Evolutionary conservation across 2,888 invertebrate species (phyloP), one percentile per base, ranked within the genome.

Genomic region (Limnephilus lunatus): DNA sequence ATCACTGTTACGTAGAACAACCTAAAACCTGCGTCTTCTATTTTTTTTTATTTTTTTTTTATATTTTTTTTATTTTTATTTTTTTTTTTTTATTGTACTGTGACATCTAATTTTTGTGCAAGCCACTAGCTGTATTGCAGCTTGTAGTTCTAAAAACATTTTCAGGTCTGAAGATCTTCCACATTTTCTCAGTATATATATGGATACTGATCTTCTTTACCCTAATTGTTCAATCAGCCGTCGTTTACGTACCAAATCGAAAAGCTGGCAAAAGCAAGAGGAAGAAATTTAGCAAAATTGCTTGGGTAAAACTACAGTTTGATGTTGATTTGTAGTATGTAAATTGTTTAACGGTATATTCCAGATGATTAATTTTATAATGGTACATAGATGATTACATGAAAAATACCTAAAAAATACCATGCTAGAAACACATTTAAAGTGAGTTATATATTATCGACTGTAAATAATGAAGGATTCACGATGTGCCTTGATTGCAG

Each of bases 281-380:
- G 30, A 44, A 35, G 25, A n/a, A 30, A 15, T 86, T 44, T 30
- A 14, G 14, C 31, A 15, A 53, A 31, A 68, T 87, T 30, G 31
- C 68, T 87, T 87, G 87, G 87, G 87, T 87, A 87, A 87, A 53
- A n/a, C 25, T 85, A 81, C 25, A 85, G 12, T 32, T 35, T 32
- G 19, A 35, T 35, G 2, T 25, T 31, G 5, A 32, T 31, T 19
- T 19, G 12, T 32, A 32, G 2, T 12, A 2, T 35, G 19, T 53
- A 2, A 53, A 53, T 19, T 53, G 15, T 19, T 15, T 53, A 14
- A 19, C 53, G 5, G 48, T 48, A 39, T 5, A 39, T 39, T 11
- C 9, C 11, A 14, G 48, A 48, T 48, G 12, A 44, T 44, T 7
- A 44, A 12, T 44, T 2, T 44, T 44, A 44, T 48, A 44, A 48